Base-by-base conservation (phyloP, 2,113 vertebrate genomes). In the Lepus americanus region DNA sequence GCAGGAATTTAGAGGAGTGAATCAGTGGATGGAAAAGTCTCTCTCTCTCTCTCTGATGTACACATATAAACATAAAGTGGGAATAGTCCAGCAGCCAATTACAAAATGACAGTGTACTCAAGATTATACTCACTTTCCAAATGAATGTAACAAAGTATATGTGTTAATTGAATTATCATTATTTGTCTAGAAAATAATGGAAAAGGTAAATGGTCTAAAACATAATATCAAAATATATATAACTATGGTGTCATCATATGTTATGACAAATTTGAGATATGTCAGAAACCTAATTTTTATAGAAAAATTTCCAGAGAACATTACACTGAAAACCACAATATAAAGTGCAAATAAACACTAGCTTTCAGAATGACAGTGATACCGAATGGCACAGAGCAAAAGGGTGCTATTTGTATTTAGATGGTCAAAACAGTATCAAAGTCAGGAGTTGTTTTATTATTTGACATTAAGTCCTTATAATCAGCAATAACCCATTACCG, bases 181-280 rank as follows among this genome's bases (percentile, higher is more conserved):
- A 8, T 92, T 92, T 92, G 64, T 63, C 9, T 61, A 89, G 19
- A 89, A 86, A 81, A 61, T 81, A 95, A 91, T 93, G 16, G 4
- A 70, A 72, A 55, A 59, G 10, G 63, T 29, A 86, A 89, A 81
- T 90, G 20, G 22, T 51, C 25, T n/a, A 69, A 16, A 90, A 67
- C 1, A 76, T 39, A 87, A 55, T 49, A 9, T 69, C 16, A 20
- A 93, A 87, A 90, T 59, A 55, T 81, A 92, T 89, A 8, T 79
- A 90, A 69, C 69, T 31, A 63, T 70, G 2, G 11, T 82, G 19
- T 73, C 49, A 79, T 91, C 17, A 49, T 36, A 13, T 82, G 16
- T 74, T 91, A 17, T 10, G 20, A 5, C 29, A 97, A 44, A 7
- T 81, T 79, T 92, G 27, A 14, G 0, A 33, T 31, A 39, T 67